A percentile compares a stretch with the other conserved stretches of the same genome.
These are phyloP conservation scores for Laspeyria flexula DNA, from an alignment of 2,888 invertebrate genomes.

Conservation along the genomic window DNA sequence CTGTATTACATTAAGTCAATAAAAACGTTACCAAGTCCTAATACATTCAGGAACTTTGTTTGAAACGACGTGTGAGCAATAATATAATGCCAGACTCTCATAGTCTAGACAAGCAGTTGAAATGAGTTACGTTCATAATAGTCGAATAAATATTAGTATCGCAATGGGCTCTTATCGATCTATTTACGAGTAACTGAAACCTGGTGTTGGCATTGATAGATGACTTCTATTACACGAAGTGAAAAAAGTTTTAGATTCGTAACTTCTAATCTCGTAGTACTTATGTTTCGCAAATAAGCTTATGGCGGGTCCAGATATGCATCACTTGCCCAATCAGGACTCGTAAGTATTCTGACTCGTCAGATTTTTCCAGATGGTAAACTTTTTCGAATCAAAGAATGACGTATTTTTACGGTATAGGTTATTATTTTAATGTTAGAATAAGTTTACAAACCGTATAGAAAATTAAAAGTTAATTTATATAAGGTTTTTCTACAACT, in stretches of 20 bases:
- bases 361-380: too few relatives aligned
- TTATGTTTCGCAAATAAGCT: background rate
- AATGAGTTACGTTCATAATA: background rate
- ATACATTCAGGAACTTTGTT: conserved; percentile 14
- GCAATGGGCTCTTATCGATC: background rate
- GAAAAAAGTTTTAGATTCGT: background rate
- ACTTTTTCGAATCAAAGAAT: too few relatives aligned
- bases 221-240: background rate
- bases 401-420: too few relatives aligned
- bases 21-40: background rate
- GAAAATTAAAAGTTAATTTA: too few relatives aligned
- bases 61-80: conserved; percentile 21
- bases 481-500: too few relatives aligned
- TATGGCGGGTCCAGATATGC: too few relatives aligned
- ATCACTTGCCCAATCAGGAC: too few relatives aligned
- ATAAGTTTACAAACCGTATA: too few relatives aligned
- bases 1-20: too few relatives aligned
- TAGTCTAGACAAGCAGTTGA: conserved; percentile 25
- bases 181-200: background rate
- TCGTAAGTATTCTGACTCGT: too few relatives aligned
- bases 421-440: too few relatives aligned
- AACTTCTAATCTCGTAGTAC: background rate
- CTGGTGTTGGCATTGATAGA: conserved; percentile 1
- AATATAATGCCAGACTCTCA: conserved; percentile 10
- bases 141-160: background rate